phyloP scores from a whole-genome alignment of 2,888 invertebrate species.

The Apamea sordens region DNA sequence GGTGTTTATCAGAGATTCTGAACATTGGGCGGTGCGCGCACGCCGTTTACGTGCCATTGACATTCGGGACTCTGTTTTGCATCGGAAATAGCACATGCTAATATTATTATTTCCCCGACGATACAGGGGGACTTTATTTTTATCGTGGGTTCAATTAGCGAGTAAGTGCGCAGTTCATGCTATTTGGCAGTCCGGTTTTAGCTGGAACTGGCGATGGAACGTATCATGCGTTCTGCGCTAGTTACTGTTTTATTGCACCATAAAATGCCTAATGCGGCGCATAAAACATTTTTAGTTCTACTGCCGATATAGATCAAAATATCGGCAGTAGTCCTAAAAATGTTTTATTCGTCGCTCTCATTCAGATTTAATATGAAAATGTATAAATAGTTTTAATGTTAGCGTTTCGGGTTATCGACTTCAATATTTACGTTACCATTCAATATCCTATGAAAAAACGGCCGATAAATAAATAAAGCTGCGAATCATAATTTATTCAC shows the following conservation, averaged over 20 bases:
- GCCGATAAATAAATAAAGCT: slow-evolving; percentile 17
- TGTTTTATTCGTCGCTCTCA: slow-evolving; percentile 54
- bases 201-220: slow-evolving; percentile 26
- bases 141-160: slow-evolving; percentile 62
- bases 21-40: slow-evolving; percentile 70
- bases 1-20: slow-evolving; percentile 75
- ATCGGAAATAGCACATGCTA: slow-evolving; percentile 79
- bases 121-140: slow-evolving; percentile 68
- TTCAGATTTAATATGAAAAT: slow-evolving; percentile 46
- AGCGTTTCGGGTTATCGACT: slow-evolving; percentile 57
- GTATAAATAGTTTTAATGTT: slow-evolving; percentile 45
- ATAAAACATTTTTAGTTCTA: too few relatives aligned
- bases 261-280: slow-evolving; percentile 50
- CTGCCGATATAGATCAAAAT: too few relatives aligned
- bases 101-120: slow-evolving; percentile 69
- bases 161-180: slow-evolving; percentile 55
- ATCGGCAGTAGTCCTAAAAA: slow-evolving; percentile 40
- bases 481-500: slow-evolving; percentile 21
- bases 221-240: slow-evolving; percentile 41
- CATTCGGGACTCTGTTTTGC: slow-evolving; percentile 78
- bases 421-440: slow-evolving; percentile 46
- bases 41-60: slow-evolving; percentile 85
- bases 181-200: slow-evolving; percentile 27
- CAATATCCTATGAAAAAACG: slow-evolving; percentile 27
- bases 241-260: slow-evolving; percentile 48